These are phyloP conservation scores for Paradoxurus hermaphroditus DNA, from an alignment of 2,113 vertebrate species.

Conservation along the genomic window DNA sequence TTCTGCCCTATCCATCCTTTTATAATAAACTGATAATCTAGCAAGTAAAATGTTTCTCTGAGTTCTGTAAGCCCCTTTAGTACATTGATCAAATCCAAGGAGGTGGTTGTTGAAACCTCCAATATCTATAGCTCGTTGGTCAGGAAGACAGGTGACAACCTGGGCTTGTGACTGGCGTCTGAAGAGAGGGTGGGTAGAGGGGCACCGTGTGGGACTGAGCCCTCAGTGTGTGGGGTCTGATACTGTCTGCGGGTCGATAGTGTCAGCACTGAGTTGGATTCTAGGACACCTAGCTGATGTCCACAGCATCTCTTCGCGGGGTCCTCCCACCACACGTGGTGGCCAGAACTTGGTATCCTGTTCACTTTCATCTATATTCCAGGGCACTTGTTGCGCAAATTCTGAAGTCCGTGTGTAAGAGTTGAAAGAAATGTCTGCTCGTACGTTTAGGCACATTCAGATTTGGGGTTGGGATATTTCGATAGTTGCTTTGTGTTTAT, in stretches of 20 bases:
- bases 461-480: background rate
- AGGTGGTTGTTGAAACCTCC: background rate
- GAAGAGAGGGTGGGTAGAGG: background rate
- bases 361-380: background rate
- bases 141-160: background rate
- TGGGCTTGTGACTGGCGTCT: background rate
- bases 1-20: background rate
- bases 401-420: background rate
- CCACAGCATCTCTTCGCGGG: background rate
- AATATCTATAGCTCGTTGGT: background rate
- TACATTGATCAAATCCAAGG: background rate
- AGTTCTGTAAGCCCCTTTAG: background rate
- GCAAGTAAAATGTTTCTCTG: background rate
- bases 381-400: background rate
- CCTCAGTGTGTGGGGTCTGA: background rate
- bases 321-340: background rate
- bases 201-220: background rate
- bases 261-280: background rate
- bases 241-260: background rate
- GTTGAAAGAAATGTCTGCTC: background rate
- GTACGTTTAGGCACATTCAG: background rate
- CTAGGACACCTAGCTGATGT: background rate
- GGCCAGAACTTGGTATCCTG: background rate
- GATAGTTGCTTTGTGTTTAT: background rate
- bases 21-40: background rate